These are phyloP conservation scores for Cheiracanthium punctorium DNA, from an alignment of 2,888 invertebrate species.

Conservation along the genomic window DNA sequence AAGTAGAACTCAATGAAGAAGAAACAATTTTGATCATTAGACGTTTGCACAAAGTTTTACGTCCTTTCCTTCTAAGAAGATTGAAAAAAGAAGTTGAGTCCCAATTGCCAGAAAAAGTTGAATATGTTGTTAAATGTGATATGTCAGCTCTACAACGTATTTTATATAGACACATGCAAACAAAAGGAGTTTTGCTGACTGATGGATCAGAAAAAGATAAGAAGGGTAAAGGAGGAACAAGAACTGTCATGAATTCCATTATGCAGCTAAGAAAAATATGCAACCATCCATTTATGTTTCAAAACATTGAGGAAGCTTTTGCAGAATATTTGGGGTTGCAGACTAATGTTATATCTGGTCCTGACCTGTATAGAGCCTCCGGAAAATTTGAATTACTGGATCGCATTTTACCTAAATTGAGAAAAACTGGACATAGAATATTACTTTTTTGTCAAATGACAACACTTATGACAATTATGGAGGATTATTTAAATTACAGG, in stretches of 20 bases:
- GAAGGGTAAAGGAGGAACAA: conserved; percentile 92
- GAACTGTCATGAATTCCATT: conserved; percentile 99
- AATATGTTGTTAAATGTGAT: conserved; percentile 99
- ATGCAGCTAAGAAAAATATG: conserved; percentile 98
- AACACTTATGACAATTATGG: conserved; percentile 98
- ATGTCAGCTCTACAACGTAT: conserved; percentile 97
- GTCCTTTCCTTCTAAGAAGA: conserved; percentile 96
- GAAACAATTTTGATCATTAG: conserved; percentile 99
- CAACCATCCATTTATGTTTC: conserved; percentile 99
- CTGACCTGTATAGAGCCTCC: conserved; percentile 93
- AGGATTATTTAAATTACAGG: conserved; percentile 96
- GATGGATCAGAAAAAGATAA: conserved; percentile 97
- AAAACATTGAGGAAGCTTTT: conserved; percentile 97
- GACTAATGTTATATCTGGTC: conserved; percentile 87
- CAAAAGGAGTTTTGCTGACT: conserved; percentile 93
- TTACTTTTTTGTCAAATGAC: conserved; percentile 99
- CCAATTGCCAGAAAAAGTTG: conserved; percentile 98
- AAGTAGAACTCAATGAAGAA: conserved; percentile 97
- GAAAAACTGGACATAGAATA: conserved; percentile 93
- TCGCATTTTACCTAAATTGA: conserved; percentile 96
- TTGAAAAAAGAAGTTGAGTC: conserved; percentile 99
- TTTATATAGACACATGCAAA: conserved; percentile 97
- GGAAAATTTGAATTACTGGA: conserved; percentile 99
- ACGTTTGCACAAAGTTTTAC: conserved; percentile 97
- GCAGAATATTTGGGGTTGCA: conserved; percentile 89